These are phyloP conservation scores for Bos javanicus DNA, from an alignment of 2,113 vertebrate genomes.

Conservation along the genomic window DNA sequence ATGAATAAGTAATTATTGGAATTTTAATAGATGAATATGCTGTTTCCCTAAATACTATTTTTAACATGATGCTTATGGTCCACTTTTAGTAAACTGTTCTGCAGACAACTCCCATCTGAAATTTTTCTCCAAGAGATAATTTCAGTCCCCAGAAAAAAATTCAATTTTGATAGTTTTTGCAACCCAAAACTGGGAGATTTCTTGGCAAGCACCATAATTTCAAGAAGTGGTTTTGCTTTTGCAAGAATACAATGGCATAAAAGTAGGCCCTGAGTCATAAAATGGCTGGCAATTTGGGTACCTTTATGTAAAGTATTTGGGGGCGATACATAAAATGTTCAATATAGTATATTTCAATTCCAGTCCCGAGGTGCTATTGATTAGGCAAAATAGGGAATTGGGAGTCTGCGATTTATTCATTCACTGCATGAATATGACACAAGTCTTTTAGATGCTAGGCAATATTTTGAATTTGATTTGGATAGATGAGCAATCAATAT, in stretches of 20 bases:
- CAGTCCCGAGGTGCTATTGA: background rate
- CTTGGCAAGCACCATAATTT: constrained; percentile 22
- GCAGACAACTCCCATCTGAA: constrained; percentile 47
- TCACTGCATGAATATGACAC: background rate
- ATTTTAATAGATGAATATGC: constrained; percentile 54
- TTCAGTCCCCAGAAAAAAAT: constrained; percentile 44
- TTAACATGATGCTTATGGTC: background rate
- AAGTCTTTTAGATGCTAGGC: background rate
- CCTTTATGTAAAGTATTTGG: background rate
- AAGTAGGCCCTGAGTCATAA: background rate
- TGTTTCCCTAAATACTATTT: constrained; percentile 8
- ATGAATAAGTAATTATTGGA: constrained; percentile 66
- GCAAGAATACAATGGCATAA: background rate
- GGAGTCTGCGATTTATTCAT: background rate
- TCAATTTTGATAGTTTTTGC: constrained; percentile 41
- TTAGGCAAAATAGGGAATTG: background rate
- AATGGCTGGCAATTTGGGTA: background rate
- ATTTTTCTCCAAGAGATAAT: constrained; percentile 45
- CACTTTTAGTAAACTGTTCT: constrained; percentile 31
- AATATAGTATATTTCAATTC: background rate
- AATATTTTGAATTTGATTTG: background rate
- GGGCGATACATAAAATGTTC: background rate
- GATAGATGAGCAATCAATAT: background rate
- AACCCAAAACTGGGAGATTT: constrained; percentile 52
- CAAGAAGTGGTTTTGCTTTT: background rate